Evolutionary conservation across 2,797 vertebrate genomes (phyloP).

Genomic region (Sylvilagus floridanus): DNA sequence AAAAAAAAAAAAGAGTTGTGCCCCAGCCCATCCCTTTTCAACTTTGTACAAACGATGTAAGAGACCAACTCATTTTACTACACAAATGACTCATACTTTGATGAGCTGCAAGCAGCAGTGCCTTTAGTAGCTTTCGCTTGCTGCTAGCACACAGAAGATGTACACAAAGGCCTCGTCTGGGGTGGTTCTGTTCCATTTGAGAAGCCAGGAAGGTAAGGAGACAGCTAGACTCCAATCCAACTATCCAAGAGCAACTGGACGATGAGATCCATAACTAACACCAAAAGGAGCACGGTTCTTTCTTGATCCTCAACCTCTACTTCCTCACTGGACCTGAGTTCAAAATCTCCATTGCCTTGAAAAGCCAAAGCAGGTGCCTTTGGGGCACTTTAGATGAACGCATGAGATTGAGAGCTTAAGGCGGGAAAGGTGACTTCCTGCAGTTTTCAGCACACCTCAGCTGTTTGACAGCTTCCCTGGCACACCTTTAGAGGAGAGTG

Average conservation of each 20-base stretch:
- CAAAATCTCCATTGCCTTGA: neutral
- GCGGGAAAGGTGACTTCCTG: neutral
- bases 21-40: neutral
- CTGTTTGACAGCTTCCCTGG: conserved; percentile 19
- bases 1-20: too few relatives aligned
- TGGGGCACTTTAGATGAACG: neutral
- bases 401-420: conserved; percentile 21
- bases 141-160: neutral
- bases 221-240: neutral
- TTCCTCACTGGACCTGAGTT: conserved; percentile 22
- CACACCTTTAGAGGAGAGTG: neutral
- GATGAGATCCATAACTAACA: too few relatives aligned
- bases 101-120: neutral
- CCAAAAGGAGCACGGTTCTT: neutral
- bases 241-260: neutral
- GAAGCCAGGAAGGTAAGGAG: neutral
- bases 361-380: neutral
- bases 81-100: conserved; percentile 46
- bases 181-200: neutral
- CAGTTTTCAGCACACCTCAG: neutral
- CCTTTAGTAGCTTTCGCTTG: neutral
- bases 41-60: neutral
- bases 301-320: neutral
- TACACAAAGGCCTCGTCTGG: neutral
- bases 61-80: neutral